Conservation (phyloP, 2,888 invertebrate species). For the Himalopsyche kuldschensis region DNA sequence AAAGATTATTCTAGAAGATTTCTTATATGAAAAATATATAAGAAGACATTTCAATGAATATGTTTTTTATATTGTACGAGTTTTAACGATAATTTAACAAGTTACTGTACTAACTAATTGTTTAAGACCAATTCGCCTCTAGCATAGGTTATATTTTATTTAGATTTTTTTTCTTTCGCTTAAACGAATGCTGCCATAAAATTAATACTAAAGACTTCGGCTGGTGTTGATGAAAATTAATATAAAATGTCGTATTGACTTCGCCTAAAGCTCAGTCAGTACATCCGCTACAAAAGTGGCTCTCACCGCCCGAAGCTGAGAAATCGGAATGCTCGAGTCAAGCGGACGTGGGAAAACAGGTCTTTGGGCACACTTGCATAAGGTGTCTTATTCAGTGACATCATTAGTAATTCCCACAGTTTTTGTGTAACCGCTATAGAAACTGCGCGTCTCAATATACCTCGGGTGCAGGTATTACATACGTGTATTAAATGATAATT, state of each 20-base stretch:
- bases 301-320: slow-evolving; percentile 16
- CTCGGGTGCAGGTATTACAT: not conserved
- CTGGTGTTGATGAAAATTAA: too few species aligned
- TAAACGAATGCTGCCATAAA: too few species aligned
- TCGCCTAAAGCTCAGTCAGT: not conserved
- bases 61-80: too few species aligned
- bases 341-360: slow-evolving; percentile 29
- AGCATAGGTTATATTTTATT: too few species aligned
- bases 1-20: too few species aligned
- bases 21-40: too few species aligned
- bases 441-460: slow-evolving; percentile 23
- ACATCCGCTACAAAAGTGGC: slow-evolving; percentile 32
- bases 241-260: not conserved
- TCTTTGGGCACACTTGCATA: slow-evolving; percentile 21
- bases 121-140: too few species aligned
- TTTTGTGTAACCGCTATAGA: slow-evolving; percentile 27
- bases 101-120: too few species aligned
- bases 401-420: slow-evolving; percentile 23
- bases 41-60: too few species aligned
- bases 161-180: too few species aligned
- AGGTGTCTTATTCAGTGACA: slow-evolving; percentile 24
- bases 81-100: too few species aligned
- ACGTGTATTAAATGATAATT: not conserved
- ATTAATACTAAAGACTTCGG: too few species aligned
- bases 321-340: slow-evolving; percentile 2